These are phyloP conservation scores for Eristalis tenax DNA, from an alignment of 2,888 invertebrate species.

Conservation along the genomic window DNA sequence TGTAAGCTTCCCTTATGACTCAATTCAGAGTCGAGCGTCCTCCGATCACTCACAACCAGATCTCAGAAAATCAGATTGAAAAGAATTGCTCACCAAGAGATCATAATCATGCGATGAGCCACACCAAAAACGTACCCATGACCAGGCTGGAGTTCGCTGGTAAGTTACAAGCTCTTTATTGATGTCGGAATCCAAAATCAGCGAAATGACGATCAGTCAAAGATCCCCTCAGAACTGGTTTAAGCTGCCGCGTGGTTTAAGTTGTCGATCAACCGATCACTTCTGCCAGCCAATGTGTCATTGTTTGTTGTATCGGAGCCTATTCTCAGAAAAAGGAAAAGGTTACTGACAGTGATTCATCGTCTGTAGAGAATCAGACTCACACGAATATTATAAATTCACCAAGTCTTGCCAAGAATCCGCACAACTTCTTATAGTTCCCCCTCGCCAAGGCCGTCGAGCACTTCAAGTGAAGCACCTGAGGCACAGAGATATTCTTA, in stretches of 20 bases:
- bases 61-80: neutral
- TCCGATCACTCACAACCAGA: neutral
- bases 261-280: neutral
- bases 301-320: neutral
- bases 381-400: neutral
- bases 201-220: too few relatives aligned
- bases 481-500: neutral
- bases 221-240: neutral
- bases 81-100: neutral
- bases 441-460: neutral
- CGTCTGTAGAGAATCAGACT: neutral
- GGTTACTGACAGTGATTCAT: neutral
- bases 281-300: neutral
- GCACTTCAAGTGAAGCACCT: neutral
- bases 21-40: too few relatives aligned
- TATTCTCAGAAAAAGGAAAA: neutral
- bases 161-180: neutral
- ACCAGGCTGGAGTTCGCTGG: neutral
- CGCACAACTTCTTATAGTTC: too few relatives aligned
- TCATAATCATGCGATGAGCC: neutral
- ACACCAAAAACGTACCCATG: neutral
- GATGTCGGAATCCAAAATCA: neutral
- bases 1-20: too few relatives aligned
- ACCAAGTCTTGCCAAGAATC: neutral
- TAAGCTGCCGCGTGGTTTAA: neutral